These are phyloP conservation scores for Halictus quadricinctus DNA, from an alignment of 2,888 invertebrate species.

Conservation along the genomic window DNA sequence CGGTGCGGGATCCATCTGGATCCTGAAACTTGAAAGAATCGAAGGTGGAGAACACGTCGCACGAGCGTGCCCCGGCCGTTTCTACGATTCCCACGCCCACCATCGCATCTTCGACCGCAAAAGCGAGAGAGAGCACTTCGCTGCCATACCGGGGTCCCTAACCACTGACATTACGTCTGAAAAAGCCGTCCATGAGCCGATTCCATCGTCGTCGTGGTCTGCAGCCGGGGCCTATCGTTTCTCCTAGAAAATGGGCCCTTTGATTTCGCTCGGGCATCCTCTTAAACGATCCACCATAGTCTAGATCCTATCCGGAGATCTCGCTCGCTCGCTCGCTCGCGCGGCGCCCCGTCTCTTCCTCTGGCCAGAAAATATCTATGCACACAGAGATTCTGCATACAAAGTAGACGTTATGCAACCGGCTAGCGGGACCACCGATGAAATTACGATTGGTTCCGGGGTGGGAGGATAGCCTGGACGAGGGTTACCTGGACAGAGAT, in stretches of 20 bases:
- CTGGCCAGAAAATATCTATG: constrained; percentile 7
- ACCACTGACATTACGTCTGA: constrained; percentile 71
- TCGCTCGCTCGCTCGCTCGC: background rate
- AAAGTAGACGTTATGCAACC: constrained; percentile 23
- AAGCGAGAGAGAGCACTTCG: constrained; percentile 3
- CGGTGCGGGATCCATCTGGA: constrained; percentile 29
- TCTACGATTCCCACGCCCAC: constrained; percentile 75
- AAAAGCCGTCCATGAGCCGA: constrained; percentile 66
- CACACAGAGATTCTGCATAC: background rate
- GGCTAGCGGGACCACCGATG: background rate
- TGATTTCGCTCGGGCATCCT: constrained; percentile 31
- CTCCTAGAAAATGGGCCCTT: constrained; percentile 23
- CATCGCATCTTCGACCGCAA: constrained; percentile 19
- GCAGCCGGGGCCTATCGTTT: constrained; percentile 28
- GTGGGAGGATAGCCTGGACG: constrained; percentile 1
- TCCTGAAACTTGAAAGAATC: constrained; percentile 30
- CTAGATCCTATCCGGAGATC: background rate
- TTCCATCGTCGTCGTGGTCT: constrained; percentile 55
- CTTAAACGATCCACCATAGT: constrained; percentile 12
- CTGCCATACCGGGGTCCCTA: constrained; percentile 44
- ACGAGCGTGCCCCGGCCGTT: constrained; percentile 63
- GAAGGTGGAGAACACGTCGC: constrained; percentile 40
- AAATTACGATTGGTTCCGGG: constrained; percentile 30
- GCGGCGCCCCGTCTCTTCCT: background rate
- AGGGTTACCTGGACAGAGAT: background rate